A percentile compares a stretch with the other conserved stretches of the same genome.
Evolutionary conservation across 1,140 invertebrate species (phyloP).

Genomic region (Drosophila ironensis): DNA sequence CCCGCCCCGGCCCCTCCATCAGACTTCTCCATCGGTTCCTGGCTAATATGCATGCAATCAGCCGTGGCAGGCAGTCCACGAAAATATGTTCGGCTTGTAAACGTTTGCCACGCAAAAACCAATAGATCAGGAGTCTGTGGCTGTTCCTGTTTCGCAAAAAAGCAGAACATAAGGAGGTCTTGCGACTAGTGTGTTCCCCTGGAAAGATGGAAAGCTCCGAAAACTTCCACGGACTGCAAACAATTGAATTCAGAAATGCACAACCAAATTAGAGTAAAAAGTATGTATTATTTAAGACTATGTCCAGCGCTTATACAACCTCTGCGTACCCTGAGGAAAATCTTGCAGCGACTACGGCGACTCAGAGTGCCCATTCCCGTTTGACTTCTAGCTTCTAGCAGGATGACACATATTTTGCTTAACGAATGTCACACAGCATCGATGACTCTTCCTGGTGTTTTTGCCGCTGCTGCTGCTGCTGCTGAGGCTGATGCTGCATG

Average conservation of each 20-base stretch:
- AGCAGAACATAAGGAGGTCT: not conserved
- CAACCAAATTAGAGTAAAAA: not conserved
- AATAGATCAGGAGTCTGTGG: slow-evolving; percentile 66
- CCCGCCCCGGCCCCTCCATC: not conserved
- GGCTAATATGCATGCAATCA: slow-evolving; percentile 75
- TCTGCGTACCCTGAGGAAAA: slow-evolving; percentile 22
- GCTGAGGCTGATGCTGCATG: too few species aligned
- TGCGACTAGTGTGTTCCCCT: not conserved
- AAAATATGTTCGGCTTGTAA: slow-evolving; percentile 69
- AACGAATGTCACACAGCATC: slow-evolving; percentile 70
- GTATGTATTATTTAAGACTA: too few species aligned
- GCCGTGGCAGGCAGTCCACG: slow-evolving; percentile 46
- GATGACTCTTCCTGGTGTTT: slow-evolving; percentile 31
- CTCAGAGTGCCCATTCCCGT: slow-evolving; percentile 23
- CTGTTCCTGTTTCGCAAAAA: slow-evolving; percentile 13
- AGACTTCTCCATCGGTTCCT: slow-evolving; percentile 26
- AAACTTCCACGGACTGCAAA: too few species aligned
- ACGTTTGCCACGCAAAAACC: slow-evolving; percentile 69
- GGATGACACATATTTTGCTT: slow-evolving; percentile 74
- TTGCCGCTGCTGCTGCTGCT: too few species aligned
- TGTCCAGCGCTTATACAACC: too few species aligned
- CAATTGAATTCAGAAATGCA: too few species aligned
- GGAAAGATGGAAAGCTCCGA: not conserved
- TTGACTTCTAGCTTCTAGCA: slow-evolving; percentile 15
- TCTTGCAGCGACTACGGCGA: slow-evolving; percentile 20